Evolutionary conservation across 2,888 invertebrate species (phyloP), one percentile per base, ranked within the genome.

Genomic region (Spilarctia lutea): DNA sequence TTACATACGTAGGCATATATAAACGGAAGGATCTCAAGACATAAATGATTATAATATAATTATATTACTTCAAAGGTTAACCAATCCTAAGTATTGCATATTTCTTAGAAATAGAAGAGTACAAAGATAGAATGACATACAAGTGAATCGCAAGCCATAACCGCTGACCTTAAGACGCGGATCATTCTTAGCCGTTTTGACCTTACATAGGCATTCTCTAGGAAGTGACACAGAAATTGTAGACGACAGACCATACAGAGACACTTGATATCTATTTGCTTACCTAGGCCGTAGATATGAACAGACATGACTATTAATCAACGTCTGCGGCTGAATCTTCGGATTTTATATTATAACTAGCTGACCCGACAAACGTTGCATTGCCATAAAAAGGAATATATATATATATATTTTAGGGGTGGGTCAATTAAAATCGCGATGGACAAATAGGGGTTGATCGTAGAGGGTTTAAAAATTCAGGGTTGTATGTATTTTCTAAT

Each of bases 161-260:
- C 33, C 65, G 24, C 52, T 71, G 71, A 71, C 70, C 67, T 68
- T 63, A n/a, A 60, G 42, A 16, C 45, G 27, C 48, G 35, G 76
- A 71, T 76, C 71, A 72, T 69, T 78, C 73, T 69, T 77, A 79
- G 79, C 77, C 60, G 74, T 73, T 74, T 75, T 78, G 79, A 83
- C 87, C 81, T 85, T 79, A 79, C 70, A 71, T 65, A 20, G 69
- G 39, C 78, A 80, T 77, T 80, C 76, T 65, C 67, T 78, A 82
- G 81, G 81, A 83, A 84, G 83, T 83, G 80, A 82, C 78, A 78
- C 71, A 80, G 79, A 81, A 78, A 80, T 78, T 76, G 69, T 76
- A 71, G 65, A 76, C 68, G 65, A 76, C 68, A 52, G 63, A 45
- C 70, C 60, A 35, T 18, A 65, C 60, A n/a, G n/a, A 70, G 42